phyloP scores from a whole-genome alignment of 2,888 invertebrate genomes.

The Eupsilia transversa region DNA sequence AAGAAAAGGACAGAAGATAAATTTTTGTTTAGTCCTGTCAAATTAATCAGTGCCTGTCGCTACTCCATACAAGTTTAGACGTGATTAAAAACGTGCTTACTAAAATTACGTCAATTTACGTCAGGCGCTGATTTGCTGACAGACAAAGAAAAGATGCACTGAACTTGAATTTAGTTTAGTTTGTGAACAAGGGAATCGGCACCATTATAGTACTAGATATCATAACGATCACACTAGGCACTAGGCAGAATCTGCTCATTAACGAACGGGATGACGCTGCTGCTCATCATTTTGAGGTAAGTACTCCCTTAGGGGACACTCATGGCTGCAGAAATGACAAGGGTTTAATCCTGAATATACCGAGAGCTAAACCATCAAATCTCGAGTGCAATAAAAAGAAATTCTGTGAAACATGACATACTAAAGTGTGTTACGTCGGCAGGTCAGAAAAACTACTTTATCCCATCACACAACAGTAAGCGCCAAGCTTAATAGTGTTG shows the following conservation, averaged over 20 bases:
- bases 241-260: background rate
- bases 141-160: too few species aligned
- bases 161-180: too few species aligned
- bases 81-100: too few species aligned
- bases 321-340: background rate
- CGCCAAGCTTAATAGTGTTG: slow-evolving; percentile 41
- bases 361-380: background rate
- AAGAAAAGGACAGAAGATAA: too few species aligned
- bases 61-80: too few species aligned
- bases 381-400: background rate
- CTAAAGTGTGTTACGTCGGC: background rate
- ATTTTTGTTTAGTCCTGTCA: too few species aligned
- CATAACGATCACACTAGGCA: background rate
- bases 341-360: background rate
- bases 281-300: background rate
- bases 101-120: too few species aligned
- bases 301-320: background rate
- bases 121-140: too few species aligned
- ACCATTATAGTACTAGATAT: too few species aligned
- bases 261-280: background rate
- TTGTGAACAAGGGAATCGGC: too few species aligned
- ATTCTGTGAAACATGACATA: background rate
- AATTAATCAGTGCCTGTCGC: too few species aligned
- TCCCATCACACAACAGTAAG: slow-evolving; percentile 12
- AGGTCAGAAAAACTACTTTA: slow-evolving; percentile 9